phyloP scores from a whole-genome alignment of 2,888 invertebrate species.

The Apamea epomidion region DNA sequence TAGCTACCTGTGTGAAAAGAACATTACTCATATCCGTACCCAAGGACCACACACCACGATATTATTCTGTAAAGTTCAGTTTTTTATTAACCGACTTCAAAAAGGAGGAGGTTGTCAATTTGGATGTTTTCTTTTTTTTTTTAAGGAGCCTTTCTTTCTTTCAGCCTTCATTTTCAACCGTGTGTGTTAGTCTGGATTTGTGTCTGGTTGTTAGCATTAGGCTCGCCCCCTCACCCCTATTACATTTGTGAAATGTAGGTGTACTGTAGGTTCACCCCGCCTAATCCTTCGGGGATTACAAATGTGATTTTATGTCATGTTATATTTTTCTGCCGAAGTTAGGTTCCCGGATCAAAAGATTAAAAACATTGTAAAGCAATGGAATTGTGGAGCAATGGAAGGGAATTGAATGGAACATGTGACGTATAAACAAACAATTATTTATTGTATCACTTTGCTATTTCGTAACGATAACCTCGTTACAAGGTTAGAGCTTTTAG shows the following conservation, averaged over 20 bases:
- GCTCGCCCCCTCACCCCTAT: neutral
- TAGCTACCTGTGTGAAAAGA: constrained; percentile 16
- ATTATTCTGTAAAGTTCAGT: neutral
- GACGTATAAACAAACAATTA: constrained; percentile 22
- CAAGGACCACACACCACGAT: constrained; percentile 29
- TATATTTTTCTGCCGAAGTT: neutral
- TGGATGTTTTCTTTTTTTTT: neutral
- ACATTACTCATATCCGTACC: constrained; percentile 23
- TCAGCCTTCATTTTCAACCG: neutral
- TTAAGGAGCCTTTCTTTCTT: neutral
- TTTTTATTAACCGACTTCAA: too few relatives aligned
- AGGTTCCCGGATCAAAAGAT: neutral
- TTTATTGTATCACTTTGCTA: constrained; percentile 55
- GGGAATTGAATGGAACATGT: constrained; percentile 10
- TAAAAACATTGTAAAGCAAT: neutral
- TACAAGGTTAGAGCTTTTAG: constrained; percentile 83
- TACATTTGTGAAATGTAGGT: neutral
- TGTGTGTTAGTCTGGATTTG: neutral
- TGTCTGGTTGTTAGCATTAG: neutral
- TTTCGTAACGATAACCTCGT: constrained; percentile 68
- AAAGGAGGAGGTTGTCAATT: neutral
- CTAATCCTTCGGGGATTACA: neutral
- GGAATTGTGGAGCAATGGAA: too few relatives aligned
- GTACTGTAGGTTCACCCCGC: too few relatives aligned
- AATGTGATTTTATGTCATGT: neutral